These are phyloP conservation scores for Polypedilum vanderplanki DNA, from an alignment of 1,140 invertebrate species.

Conservation along the genomic window DNA sequence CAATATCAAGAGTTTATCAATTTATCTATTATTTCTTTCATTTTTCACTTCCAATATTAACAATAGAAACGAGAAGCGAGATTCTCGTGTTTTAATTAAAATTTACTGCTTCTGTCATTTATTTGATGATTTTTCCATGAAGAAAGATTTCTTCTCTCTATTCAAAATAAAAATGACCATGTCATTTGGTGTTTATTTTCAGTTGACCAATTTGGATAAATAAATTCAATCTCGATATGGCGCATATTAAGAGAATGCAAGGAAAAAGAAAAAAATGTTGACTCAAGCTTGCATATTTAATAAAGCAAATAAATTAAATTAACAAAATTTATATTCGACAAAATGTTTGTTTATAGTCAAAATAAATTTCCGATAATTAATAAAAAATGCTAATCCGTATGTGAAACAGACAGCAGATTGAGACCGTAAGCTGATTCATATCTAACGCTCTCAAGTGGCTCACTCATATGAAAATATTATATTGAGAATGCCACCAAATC, in stretches of 20 bases:
- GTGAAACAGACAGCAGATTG: background rate
- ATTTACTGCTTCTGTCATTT: background rate
- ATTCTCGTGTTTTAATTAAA: background rate
- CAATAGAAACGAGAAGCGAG: background rate
- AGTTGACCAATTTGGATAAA: no score
- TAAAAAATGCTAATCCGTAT: constrained; percentile 22
- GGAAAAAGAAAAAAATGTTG: background rate
- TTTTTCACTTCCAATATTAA: background rate
- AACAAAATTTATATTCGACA: constrained; percentile 5
- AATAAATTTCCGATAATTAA: constrained; percentile 27
- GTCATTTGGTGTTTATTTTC: no score
- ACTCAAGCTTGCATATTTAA: background rate
- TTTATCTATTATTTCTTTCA: no score
- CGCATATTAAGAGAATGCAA: background rate
- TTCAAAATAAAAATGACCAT: background rate
- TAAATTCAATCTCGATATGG: background rate
- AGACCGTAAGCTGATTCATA: constrained; percentile 26
- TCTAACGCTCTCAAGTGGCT: constrained; percentile 9
- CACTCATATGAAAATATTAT: background rate
- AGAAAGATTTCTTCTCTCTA: background rate
- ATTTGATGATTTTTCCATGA: background rate
- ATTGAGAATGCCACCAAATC: constrained; percentile 3
- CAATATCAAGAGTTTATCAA: no score
- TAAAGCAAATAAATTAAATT: constrained; percentile 22
- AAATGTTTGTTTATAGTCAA: constrained; percentile 25